Percentiles rank a stretch among this genome's conserved stretches.
These are phyloP conservation scores for Chlorops oryzae DNA, from an alignment of 1,140 invertebrate species.

Conservation along the genomic window DNA sequence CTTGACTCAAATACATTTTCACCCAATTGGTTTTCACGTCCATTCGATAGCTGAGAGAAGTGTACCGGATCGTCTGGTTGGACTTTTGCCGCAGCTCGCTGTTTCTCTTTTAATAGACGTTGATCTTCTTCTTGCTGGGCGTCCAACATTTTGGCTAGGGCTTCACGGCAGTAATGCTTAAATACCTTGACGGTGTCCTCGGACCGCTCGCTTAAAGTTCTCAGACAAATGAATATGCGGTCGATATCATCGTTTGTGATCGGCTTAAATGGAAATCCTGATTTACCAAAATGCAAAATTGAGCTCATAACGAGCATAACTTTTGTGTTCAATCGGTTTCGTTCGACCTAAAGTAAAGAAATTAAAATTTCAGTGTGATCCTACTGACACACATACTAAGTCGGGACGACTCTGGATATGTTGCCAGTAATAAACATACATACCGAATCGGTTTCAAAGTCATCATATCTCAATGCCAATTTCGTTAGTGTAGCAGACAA, in stretches of 20 bases:
- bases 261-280: slow-evolving; percentile 60
- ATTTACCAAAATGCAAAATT: slow-evolving; percentile 79
- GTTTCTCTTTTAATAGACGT: slow-evolving; percentile 53
- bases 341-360: slow-evolving; percentile 34
- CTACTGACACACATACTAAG: not conserved
- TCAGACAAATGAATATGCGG: slow-evolving; percentile 76
- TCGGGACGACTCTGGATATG: too few relatives aligned
- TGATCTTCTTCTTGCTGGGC: slow-evolving; percentile 63
- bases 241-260: slow-evolving; percentile 96
- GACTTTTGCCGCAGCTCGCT: slow-evolving; percentile 64
- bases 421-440: too few relatives aligned
- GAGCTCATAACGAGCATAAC: slow-evolving; percentile 84
- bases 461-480: slow-evolving; percentile 63
- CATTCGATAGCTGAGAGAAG: slow-evolving; percentile 76
- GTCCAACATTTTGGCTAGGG: slow-evolving; percentile 78
- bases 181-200: slow-evolving; percentile 70
- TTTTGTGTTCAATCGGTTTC: slow-evolving; percentile 70
- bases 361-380: too few relatives aligned
- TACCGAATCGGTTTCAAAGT: slow-evolving; percentile 29
- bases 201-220: slow-evolving; percentile 71
- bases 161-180: slow-evolving; percentile 68
- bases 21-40: slow-evolving; percentile 66
- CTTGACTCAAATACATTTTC: slow-evolving; percentile 95
- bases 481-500: slow-evolving; percentile 88
- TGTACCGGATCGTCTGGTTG: slow-evolving; percentile 83